Conservation (phyloP, 2,888 invertebrate genomes). For the Clostera curtula region DNA sequence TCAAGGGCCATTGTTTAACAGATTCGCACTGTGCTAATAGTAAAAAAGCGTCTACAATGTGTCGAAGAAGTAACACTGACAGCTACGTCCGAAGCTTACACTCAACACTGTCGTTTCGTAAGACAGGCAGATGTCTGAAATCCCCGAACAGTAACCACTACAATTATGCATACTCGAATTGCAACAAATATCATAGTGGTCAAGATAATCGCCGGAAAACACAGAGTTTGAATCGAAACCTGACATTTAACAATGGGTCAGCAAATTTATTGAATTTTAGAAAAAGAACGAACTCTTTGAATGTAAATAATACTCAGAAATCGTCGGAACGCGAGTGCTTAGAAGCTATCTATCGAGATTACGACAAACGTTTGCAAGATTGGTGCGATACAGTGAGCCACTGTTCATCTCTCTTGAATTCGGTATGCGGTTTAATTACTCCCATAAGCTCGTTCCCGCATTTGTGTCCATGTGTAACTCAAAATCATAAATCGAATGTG, state of each 20-base stretch:
- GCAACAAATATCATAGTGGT: conserved; percentile 27
- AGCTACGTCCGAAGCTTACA: conserved; percentile 51
- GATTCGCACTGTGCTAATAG: conserved; percentile 30
- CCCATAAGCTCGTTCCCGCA: too few relatives aligned
- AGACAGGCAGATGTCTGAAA: conserved; percentile 40
- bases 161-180: conserved; percentile 41
- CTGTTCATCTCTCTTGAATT: conserved; percentile 46
- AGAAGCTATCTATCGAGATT: conserved; percentile 60
- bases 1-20: conserved; percentile 54
- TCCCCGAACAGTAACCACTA: conserved; percentile 38
- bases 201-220: conserved; percentile 34
- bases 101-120: conserved; percentile 53
- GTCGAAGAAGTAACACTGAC: conserved; percentile 43
- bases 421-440: too few relatives aligned
- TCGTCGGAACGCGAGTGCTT: conserved; percentile 57
- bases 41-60: conserved; percentile 37
- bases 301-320: conserved; percentile 34
- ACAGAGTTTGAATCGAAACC: conserved; percentile 43
- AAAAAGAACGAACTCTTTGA: conserved; percentile 51
- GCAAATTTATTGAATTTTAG: conserved; percentile 48
- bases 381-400: conserved; percentile 68
- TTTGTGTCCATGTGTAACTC: too few relatives aligned
- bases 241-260: conserved; percentile 43
- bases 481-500: too few relatives aligned
- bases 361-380: conserved; percentile 59